Base-by-base conservation (phyloP, 2,797 vertebrate genomes). In the Cryptoprocta ferox region DNA sequence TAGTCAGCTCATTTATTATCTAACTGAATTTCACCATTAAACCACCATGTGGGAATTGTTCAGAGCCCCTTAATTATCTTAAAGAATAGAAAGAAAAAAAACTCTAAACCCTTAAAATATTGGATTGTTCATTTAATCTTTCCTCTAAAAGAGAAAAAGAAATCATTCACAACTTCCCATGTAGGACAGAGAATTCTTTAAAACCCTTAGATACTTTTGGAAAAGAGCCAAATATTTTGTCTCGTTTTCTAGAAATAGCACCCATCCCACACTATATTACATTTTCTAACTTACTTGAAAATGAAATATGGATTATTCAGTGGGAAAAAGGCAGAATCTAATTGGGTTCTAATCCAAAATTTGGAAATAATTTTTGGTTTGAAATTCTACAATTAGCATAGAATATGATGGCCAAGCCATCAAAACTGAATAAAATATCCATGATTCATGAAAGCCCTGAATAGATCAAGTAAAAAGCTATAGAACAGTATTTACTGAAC, bases 271-370 rank as follows among this genome's bases (percentile, higher is more conserved):
- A 92, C 81, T 94, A 85, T 79, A 93, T 93, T 97, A 95, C 87
- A 96, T 90, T 95, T 91, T 82, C 9, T 1, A 86, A 90, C 88
- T 83, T 78, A 80, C 26, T 73, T 96, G 50, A 89, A 94, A 93
- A 96, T 80, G 1, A 98, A 96, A 39, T 96, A 75, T 78, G 37
- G 61, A 65, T 86, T 91, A 66, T 70, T 88, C 50, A 63, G 30
- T 85, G 63, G 63, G 18, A 37, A 97, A 95, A 95, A 84, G 56
- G 37, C 39, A 86, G 32, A 86, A 6, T 95, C 48, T 75, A 89
- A 94, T n/a, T 94, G 83, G 9, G 14, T 75, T 92, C 37, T 63
- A 86, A 79, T 42, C 35, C 39, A 91, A 97, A 97, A 73, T 86
- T 87, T 93, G n/a, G 21, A 95, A 63, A 24, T 2, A 75, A 26